Conservation (phyloP, 92 coral and sea anemone species). For the Desmophyllum pertusum region DNA sequence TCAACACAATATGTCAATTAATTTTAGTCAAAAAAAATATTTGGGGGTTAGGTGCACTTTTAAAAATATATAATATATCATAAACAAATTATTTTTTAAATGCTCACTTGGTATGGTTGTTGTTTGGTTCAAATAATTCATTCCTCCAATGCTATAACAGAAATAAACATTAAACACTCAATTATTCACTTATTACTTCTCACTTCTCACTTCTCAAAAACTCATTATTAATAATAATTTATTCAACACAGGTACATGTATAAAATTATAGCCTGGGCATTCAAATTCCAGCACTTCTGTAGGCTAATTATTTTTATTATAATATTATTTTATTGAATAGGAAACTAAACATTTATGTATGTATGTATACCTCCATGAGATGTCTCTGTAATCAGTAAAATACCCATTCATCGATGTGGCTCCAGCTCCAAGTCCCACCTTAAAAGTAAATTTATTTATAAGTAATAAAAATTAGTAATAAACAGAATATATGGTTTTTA, state of each 20-base stretch:
- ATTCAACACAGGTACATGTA: too few species aligned
- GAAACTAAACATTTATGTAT: too few species aligned
- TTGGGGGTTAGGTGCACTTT: too few species aligned
- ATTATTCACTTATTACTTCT: too few species aligned
- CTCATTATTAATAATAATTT: background rate
- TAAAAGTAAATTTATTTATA: background rate
- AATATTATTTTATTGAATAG: too few species aligned
- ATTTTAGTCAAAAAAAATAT: too few species aligned
- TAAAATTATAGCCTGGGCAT: background rate
- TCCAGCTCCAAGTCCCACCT: slow-evolving; percentile 90
- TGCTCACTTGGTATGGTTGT: slow-evolving; percentile 93
- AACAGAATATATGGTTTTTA: background rate
- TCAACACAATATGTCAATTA: too few species aligned
- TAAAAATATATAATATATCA: too few species aligned
- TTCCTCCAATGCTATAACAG: slow-evolving; percentile 72
- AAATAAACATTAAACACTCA: background rate
- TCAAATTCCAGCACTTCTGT: too few species aligned
- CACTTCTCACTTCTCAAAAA: too few species aligned
- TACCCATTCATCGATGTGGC: slow-evolving; percentile 73
- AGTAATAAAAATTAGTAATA: background rate
- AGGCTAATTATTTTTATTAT: too few species aligned
- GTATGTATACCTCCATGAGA: slow-evolving; percentile 85
- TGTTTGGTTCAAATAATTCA: slow-evolving; percentile 46
- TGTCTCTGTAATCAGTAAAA: slow-evolving; percentile 73
- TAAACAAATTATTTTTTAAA: too few species aligned